Conservation (phyloP, 2,113 vertebrate genomes). For the Nettapus auritus region DNA sequence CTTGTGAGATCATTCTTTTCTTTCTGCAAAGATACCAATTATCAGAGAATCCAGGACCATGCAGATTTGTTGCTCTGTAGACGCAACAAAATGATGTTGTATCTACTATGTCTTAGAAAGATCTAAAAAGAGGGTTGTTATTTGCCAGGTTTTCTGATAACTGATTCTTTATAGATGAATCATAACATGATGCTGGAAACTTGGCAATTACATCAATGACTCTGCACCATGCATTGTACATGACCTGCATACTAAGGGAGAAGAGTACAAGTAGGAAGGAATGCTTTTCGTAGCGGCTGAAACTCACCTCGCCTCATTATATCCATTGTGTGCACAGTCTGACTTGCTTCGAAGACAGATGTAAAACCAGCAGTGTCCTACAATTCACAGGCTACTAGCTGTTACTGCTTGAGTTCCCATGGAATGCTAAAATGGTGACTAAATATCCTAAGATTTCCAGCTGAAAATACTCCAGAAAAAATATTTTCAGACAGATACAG, state of each 20-base stretch:
- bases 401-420: neutral
- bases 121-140: neutral
- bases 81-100: neutral
- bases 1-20: neutral
- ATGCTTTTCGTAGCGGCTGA: neutral
- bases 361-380: neutral
- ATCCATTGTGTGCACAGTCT: neutral
- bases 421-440: neutral
- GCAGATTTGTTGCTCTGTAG: neutral
- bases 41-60: neutral
- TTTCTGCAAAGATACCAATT: neutral
- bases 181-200: conserved; percentile 3
- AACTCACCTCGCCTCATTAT: neutral
- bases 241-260: neutral
- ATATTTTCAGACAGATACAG: neutral
- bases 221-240: neutral
- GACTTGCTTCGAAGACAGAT: neutral
- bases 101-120: neutral
- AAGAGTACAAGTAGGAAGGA: neutral
- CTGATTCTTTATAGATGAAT: conserved; percentile 7
- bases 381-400: neutral
- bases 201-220: conserved; percentile 8
- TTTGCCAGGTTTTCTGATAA: conserved; percentile 2
- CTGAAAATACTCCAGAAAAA: neutral
- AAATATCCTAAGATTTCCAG: neutral